Evolutionary conservation across 2,113 vertebrate species (phyloP).

Genomic region (Sinocyclocheilus maitianheensis): DNA sequence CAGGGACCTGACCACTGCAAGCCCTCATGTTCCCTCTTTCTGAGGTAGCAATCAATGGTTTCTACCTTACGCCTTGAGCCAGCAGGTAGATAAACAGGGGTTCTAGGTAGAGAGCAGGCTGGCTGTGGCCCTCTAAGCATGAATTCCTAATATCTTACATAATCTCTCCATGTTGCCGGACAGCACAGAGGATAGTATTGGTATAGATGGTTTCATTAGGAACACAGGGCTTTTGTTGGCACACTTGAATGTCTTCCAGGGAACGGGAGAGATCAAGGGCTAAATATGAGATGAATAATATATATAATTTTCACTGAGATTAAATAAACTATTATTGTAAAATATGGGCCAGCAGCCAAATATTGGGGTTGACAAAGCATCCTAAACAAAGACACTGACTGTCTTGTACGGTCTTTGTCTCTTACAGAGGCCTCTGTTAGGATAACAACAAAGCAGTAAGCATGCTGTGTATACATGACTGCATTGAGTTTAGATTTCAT

Average conservation of each 20-base stretch:
- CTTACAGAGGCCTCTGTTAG: not conserved
- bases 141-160: slow-evolving; percentile 18
- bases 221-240: slow-evolving; percentile 34
- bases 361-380: slow-evolving; percentile 3
- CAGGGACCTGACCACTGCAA: slow-evolving; percentile 19
- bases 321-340: slow-evolving; percentile 8
- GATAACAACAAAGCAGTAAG: not conserved
- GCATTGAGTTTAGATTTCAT: not conserved
- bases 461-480: not conserved
- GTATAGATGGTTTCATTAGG: slow-evolving; percentile 4
- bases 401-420: not conserved
- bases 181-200: slow-evolving; percentile 19
- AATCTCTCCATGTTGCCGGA: not conserved
- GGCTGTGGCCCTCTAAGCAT: slow-evolving; percentile 11
- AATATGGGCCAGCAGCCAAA: not conserved
- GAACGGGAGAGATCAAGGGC: not conserved
- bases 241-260: slow-evolving; percentile 42
- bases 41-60: slow-evolving; percentile 33
- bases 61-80: slow-evolving; percentile 7
- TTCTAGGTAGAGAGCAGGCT: slow-evolving; percentile 32
- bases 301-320: slow-evolving; percentile 19
- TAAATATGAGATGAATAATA: slow-evolving; percentile 24
- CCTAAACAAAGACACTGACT: not conserved
- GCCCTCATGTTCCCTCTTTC: slow-evolving; percentile 33
- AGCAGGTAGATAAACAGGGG: slow-evolving; percentile 19